phyloP scores from a whole-genome alignment of 2,888 invertebrate species.

The Zaprionus obscuricornis region DNA sequence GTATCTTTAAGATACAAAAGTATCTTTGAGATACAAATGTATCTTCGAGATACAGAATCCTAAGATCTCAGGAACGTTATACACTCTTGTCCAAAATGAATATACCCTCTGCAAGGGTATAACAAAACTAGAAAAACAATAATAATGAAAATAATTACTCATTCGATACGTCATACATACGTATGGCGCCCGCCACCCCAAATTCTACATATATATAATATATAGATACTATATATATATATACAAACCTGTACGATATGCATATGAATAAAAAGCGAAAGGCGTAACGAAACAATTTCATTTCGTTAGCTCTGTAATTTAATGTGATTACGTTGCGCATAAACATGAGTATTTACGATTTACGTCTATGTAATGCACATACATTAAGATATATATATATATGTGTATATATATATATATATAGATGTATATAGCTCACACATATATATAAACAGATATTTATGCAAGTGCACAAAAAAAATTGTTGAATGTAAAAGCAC shows the following conservation, averaged over 20 bases:
- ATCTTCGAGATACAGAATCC: too few species aligned
- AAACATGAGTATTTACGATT: conserved; percentile 15
- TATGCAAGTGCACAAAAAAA: conserved; percentile 31
- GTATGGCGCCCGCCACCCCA: conserved; percentile 22
- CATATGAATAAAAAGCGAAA: conserved; percentile 36
- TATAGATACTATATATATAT: conserved; percentile 11
- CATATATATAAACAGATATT: conserved; percentile 17
- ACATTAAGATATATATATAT: conserved; percentile 17
- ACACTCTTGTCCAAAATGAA: too few species aligned
- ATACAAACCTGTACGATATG: conserved; percentile 27
- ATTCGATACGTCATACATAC: conserved; percentile 45
- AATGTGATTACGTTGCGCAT: conserved; percentile 59
- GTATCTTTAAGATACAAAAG: too few species aligned
- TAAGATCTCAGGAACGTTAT: too few species aligned
- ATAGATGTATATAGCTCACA: background rate
- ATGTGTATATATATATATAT: background rate
- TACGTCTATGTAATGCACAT: conserved; percentile 4
- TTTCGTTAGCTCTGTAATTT: conserved; percentile 59
- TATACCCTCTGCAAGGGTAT: too few species aligned
- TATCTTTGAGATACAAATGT: too few species aligned
- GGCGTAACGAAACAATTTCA: conserved; percentile 66
- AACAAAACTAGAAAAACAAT: too few species aligned
- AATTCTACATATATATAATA: conserved; percentile 5
- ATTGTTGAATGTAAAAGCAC: conserved; percentile 32
- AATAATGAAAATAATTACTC: conserved; percentile 52